These are phyloP conservation scores for Gambusia affinis DNA, from an alignment of 2,113 vertebrate species.

Conservation along the genomic window DNA sequence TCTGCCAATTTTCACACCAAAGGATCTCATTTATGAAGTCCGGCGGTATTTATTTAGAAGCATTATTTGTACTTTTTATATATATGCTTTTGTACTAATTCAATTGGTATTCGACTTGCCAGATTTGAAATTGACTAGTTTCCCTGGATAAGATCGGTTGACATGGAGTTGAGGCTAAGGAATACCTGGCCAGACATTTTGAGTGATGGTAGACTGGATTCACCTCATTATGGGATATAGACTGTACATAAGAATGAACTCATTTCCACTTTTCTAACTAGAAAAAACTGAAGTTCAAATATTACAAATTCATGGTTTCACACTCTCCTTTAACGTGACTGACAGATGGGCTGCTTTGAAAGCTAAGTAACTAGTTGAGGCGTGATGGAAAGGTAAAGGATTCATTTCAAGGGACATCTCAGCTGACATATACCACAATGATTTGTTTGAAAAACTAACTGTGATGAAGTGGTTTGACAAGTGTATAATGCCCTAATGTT, in stretches of 20 bases:
- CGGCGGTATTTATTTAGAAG: background rate
- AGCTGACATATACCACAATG: background rate
- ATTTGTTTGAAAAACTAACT: background rate
- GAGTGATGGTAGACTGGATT: background rate
- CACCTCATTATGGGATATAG: background rate
- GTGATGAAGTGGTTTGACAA: background rate
- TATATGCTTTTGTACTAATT: background rate
- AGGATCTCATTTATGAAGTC: background rate
- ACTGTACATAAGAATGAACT: background rate
- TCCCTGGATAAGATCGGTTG: background rate
- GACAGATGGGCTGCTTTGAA: background rate
- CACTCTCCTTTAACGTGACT: background rate
- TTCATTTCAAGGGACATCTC: background rate
- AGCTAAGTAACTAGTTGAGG: background rate
- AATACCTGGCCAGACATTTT: background rate
- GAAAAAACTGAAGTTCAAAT: background rate
- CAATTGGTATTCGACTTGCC: background rate
- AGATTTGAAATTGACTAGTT: background rate
- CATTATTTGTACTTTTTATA: background rate
- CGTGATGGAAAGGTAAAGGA: background rate
- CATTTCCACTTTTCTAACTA: background rate
- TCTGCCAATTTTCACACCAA: background rate
- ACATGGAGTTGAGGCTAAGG: background rate
- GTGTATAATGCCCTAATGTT: background rate
- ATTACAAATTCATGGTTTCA: background rate